Evolutionary conservation across 2,888 invertebrate genomes (phyloP).

Genomic region (Melanostoma mellinum): DNA sequence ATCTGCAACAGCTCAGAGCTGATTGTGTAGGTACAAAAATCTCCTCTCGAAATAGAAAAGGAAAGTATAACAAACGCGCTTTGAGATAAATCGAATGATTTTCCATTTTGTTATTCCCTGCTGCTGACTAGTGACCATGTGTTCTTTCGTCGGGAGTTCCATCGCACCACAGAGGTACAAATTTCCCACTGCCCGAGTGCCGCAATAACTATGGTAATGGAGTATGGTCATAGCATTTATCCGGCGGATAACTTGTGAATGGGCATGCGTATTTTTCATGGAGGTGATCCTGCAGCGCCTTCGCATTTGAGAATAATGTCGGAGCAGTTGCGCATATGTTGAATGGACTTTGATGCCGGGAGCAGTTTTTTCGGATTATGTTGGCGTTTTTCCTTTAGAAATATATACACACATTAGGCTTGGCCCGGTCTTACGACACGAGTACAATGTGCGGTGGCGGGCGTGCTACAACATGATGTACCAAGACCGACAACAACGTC

Average conservation of each 20-base stretch:
- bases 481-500: conserved; percentile 9
- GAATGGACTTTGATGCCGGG: conserved; percentile 65
- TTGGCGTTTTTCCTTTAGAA: conserved; percentile 53
- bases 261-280: conserved; percentile 50
- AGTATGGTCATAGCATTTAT: conserved; percentile 41
- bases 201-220: conserved; percentile 1
- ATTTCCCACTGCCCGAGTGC: conserved; percentile 35
- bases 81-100: conserved; percentile 31
- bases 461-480: conserved; percentile 14
- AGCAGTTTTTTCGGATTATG: conserved; percentile 55
- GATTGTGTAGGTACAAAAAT: conserved; percentile 57
- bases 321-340: conserved; percentile 39
- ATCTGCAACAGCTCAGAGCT: conserved; percentile 47
- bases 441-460: conserved; percentile 49
- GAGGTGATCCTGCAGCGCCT: conserved; percentile 43
- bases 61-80: conserved; percentile 65
- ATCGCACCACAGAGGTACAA: conserved; percentile 38
- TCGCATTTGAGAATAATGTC: conserved; percentile 61
- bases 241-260: conserved; percentile 54
- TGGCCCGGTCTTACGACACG: conserved; percentile 18
- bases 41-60: conserved; percentile 64
- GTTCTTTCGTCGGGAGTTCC: conserved; percentile 28
- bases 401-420: conserved; percentile 34
- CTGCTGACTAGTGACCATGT: conserved; percentile 21
- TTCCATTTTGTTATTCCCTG: conserved; percentile 39